These are phyloP conservation scores for Petrocephalus sullivani DNA, from an alignment of 2,797 vertebrate genomes.

Conservation along the genomic window DNA sequence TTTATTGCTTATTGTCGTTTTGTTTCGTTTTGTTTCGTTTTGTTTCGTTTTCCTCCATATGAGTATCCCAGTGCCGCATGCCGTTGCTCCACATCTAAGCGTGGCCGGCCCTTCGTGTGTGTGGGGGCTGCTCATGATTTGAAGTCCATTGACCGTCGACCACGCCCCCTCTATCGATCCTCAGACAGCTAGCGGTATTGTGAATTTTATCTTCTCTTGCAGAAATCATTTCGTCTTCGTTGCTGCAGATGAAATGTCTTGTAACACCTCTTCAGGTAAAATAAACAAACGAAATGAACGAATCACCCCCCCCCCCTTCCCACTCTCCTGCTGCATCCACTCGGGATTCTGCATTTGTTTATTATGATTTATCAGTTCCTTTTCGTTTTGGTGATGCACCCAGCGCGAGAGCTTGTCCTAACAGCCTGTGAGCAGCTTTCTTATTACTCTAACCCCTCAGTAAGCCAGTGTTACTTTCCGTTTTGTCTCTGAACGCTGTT, in stretches of 20 bases:
- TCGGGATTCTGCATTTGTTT: slow-evolving; percentile 50
- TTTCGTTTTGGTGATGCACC: slow-evolving; percentile 37
- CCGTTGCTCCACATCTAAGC: slow-evolving; percentile 17
- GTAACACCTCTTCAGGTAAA: slow-evolving; percentile 94
- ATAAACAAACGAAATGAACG: slow-evolving; percentile 55
- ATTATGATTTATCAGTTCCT: slow-evolving; percentile 43
- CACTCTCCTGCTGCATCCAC: slow-evolving; percentile 76
- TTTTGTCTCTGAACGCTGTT: slow-evolving; percentile 36
- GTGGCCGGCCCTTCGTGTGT: slow-evolving; percentile 22
- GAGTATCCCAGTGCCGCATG: slow-evolving; percentile 19
- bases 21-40: background rate
- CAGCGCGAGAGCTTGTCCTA: slow-evolving; percentile 40
- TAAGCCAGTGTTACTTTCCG: slow-evolving; percentile 34
- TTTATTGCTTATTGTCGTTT: slow-evolving; percentile 14
- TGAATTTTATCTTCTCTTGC: slow-evolving; percentile 95
- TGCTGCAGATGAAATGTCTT: slow-evolving; percentile 95
- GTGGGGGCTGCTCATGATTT: slow-evolving; percentile 34
- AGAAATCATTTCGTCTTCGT: slow-evolving; percentile 95
- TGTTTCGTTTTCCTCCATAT: slow-evolving; percentile 16
- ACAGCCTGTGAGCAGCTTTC: slow-evolving; percentile 32
- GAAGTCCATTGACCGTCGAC: slow-evolving; percentile 42
- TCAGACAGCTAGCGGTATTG: slow-evolving; percentile 85
- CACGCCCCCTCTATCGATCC: slow-evolving; percentile 64
- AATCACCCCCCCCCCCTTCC: slow-evolving; percentile 5
- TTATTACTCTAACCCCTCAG: slow-evolving; percentile 43